Conservation (phyloP, 2,797 vertebrate species). For the Ceryle rudis region DNA sequence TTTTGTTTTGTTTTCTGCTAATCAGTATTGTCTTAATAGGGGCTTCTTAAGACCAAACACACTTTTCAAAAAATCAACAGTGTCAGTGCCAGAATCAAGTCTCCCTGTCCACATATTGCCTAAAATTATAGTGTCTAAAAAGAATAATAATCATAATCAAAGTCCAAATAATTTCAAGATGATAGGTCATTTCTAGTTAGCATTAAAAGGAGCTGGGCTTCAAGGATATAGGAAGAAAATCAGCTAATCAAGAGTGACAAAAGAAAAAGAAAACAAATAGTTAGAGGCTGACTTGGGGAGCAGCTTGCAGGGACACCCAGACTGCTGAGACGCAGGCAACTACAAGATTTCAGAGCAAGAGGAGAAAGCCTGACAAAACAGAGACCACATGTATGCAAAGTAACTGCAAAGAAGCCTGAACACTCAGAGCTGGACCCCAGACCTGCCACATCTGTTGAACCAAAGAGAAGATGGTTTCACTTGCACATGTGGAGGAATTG, state of each 20-base stretch:
- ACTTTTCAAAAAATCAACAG: background rate
- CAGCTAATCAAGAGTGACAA: background rate
- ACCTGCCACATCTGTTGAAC: background rate
- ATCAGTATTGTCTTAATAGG: background rate
- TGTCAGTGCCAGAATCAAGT: background rate
- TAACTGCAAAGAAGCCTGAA: background rate
- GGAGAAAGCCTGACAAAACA: background rate
- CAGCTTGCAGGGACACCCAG: background rate
- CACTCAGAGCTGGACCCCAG: background rate
- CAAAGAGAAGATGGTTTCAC: background rate
- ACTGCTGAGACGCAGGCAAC: background rate
- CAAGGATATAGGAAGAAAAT: background rate
- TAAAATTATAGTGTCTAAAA: background rate
- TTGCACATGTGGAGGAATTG: accelerated
- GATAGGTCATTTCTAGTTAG: background rate
- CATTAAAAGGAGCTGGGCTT: background rate
- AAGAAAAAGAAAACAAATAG: background rate
- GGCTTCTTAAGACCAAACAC: background rate
- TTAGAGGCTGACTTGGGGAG: background rate
- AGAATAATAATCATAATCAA: background rate
- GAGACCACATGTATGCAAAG: accelerated
- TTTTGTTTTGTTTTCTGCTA: background rate
- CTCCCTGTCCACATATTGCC: background rate
- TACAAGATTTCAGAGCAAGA: background rate
- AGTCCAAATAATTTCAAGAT: background rate